Evolutionary conservation across 64 coral and sea anemone genomes (phyloP), one percentile per base, ranked within the genome.

Genomic region (Pachyseris speciosa): DNA sequence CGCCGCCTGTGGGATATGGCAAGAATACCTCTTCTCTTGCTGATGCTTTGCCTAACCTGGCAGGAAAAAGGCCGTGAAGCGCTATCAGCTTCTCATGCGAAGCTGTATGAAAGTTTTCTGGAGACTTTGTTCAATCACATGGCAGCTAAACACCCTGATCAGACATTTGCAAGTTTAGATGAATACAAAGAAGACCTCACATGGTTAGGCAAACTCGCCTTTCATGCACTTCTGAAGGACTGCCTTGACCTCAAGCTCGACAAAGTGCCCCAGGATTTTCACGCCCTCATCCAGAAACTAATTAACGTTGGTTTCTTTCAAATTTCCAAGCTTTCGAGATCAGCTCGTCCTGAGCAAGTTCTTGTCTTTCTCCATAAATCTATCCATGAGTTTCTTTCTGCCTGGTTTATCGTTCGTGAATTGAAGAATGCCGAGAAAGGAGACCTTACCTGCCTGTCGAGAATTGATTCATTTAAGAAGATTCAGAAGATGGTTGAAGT

Each of bases 321-420:
- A n/a, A n/a, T n/a, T n/a, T n/a, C n/a, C n/a, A n/a, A n/a, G n/a
- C n/a, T n/a, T n/a, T n/a, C n/a, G n/a, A n/a, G n/a, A n/a, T n/a
- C n/a, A n/a, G n/a, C 27, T 80, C 85, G 43, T 69, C 85, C 22
- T 72, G 67, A 33, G n/a, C n/a, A n/a, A n/a, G n/a, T n/a, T n/a
- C n/a, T n/a, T n/a, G n/a, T n/a, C n/a, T n/a, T n/a, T n/a, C n/a
- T n/a, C n/a, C n/a, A n/a, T n/a, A n/a, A n/a, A n/a, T n/a, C n/a
- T n/a, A n/a, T 45, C 11, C 89, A 84, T 38, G 89, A 91, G 67
- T 91, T 84, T 48, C 89, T 91, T 20, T 77, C 89, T 43, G 77
- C 89, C 26, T 42, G 7, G 1, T 59, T 73, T 55, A 72, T 91
- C 36, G 83, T 37, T 5, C 31, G 38, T 30, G 67, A 71, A 11